Conservation (phyloP, 2,888 invertebrate genomes). For the Drosophila silvestris region DNA sequence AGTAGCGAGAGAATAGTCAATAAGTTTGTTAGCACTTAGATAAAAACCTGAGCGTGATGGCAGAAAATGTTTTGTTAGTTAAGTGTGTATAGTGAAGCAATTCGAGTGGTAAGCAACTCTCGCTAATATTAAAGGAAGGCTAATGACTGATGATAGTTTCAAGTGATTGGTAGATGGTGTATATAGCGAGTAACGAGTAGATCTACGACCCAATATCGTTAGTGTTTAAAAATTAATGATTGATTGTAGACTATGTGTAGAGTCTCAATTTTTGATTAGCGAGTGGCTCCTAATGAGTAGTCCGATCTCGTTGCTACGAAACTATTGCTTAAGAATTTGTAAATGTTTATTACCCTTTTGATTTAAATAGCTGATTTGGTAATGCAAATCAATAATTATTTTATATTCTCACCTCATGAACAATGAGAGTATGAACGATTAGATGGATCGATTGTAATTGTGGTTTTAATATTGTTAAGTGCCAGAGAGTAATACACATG, state of each 20-base stretch:
- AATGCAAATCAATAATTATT: neutral
- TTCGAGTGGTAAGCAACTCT: neutral
- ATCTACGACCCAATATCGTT: neutral
- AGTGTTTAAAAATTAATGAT: neutral
- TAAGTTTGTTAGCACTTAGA: slow-evolving; percentile 2
- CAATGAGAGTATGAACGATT: slow-evolving; percentile 6
- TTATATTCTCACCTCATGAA: neutral
- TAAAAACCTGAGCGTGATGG: neutral
- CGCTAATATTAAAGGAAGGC: neutral
- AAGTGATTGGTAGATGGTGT: slow-evolving; percentile 1
- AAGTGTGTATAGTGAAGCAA: neutral
- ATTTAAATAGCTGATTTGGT: neutral
- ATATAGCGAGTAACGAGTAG: slow-evolving; percentile 22
- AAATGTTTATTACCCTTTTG: neutral
- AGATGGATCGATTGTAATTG: neutral
- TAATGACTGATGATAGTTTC: neutral
- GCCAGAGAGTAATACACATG: neutral
- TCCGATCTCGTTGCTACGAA: neutral
- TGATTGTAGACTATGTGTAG: neutral
- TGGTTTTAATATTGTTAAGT: slow-evolving; percentile 3
- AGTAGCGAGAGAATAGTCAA: slow-evolving; percentile 23
- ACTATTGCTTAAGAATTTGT: neutral
- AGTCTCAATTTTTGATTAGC: neutral
- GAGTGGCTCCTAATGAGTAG: neutral
- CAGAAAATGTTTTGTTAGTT: neutral